Base-by-base conservation (phyloP, 2,888 invertebrate species). In the Bursaphelenchus okinawaensis region DNA sequence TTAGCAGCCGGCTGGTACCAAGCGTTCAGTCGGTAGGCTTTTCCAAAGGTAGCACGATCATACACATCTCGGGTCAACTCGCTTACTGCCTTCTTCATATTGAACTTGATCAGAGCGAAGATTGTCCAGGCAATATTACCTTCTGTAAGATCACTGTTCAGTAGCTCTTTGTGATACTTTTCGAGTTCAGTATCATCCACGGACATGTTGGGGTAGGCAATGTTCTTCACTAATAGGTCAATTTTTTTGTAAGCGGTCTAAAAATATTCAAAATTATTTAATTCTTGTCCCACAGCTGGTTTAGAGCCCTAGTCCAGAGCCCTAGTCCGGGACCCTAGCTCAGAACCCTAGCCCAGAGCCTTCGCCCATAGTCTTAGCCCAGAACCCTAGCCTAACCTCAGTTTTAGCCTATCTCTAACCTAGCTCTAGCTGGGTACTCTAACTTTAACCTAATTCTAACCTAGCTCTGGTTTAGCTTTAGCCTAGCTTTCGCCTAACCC, bases 1-100 rank as follows among this genome's bases (percentile, higher is more conserved):
- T 72, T 72, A 22, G 62, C 22, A 9, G 50, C 40, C 54, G 24
- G 64, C 29, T 63, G 63, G 19, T 66, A 66, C 68, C 67, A 66
- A 16, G 66, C 66, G 27, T 66, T 66, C 19, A 68, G 91, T 7
- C 7, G 69, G 71, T 20, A 63, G 22, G 16, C 59, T 28, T 24
- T 65, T 63, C 66, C 65, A 75, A 54, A 54, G 1, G 23, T 26
- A 12, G 40, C 2, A 12, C 40, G 40, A 4, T 40, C 40, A n/a
- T 40, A 40, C 16, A 40, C 40, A 12, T 12, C 16, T 6, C n/a
- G 12, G 3, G n/a, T 2, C 12, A 40, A n/a, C 6, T 40, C 40
- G 12, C n/a, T 40, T 6, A 40, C 40, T 3, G 40, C 40, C 40
- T 40, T 12, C 6, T 40, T 40, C 40, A 40, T 40, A n/a, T 40